Evolutionary conservation across 2,797 vertebrate genomes (phyloP).

Genomic region (Trematocara caparti): DNA sequence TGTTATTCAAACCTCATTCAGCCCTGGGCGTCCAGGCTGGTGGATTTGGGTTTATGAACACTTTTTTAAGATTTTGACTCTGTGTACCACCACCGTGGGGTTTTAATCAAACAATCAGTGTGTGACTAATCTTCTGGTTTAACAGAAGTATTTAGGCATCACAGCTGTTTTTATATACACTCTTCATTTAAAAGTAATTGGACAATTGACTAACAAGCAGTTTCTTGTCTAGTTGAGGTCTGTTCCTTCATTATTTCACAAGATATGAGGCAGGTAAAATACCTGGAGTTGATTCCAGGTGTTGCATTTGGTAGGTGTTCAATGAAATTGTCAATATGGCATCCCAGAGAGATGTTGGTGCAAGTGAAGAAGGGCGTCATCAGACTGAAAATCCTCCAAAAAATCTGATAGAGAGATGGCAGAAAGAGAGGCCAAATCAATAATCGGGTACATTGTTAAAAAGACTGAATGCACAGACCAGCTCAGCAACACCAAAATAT

Average conservation of each 20-base stretch:
- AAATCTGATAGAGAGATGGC: background rate
- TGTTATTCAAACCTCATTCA: background rate
- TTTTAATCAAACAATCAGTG: background rate
- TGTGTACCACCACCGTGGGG: background rate
- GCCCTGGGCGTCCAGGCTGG: background rate
- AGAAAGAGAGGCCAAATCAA: background rate
- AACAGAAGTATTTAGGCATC: background rate
- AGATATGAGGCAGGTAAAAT: background rate
- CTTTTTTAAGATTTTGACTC: background rate
- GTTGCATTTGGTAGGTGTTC: background rate
- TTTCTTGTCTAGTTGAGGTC: background rate
- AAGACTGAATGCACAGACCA: background rate
- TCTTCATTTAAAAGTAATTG: background rate
- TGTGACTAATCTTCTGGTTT: background rate
- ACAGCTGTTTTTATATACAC: background rate
- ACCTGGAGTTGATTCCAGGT: background rate
- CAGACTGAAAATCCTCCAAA: background rate
- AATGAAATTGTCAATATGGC: background rate
- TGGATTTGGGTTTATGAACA: background rate
- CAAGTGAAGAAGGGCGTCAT: background rate
- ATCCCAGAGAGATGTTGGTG: background rate
- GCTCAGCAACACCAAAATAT: background rate
- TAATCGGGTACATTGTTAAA: background rate
- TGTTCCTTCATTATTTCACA: background rate
- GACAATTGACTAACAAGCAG: background rate